Base-by-base conservation (phyloP, 2,113 vertebrate species). In the Cebidichthys violaceus region DNA sequence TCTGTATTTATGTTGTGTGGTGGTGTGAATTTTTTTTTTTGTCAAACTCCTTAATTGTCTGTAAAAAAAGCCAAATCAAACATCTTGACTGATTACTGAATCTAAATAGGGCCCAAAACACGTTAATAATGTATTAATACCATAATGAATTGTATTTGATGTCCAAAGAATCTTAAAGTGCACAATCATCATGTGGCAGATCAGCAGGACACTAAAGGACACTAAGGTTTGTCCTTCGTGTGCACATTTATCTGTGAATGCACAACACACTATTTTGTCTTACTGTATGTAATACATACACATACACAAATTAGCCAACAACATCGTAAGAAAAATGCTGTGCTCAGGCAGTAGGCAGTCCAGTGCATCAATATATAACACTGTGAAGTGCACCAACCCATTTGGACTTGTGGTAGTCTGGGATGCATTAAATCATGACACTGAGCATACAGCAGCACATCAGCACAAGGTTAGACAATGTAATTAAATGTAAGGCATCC, bases 401-500 rank as follows among this genome's bases (percentile, higher is more conserved):
- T 88, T 76, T 77, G 75, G 61, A 81, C 73, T 54, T 35, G 60
- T 39, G 61, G 60, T 82, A 76, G 71, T 85, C 65, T n/a, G 41
- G 31, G 76, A 84, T 79, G 75, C 75, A 87, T 88, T 89, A 89
- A 91, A 91, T 84, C 70, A 79, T 69, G 84, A 83, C 85, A 81
- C 61, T 33, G 77, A 88, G 84, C 81, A 84, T 86, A 84, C 52
- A 86, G 77, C 59, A 64, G 75, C 65, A 78, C 83, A 86, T 82
- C 86, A 81, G 74, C 86, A 71, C 64, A 89, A 88, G 90, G 88
- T 92, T 83, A 87, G 82, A 87, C 83, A 85, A 84, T 71, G 80
- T 87, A 93, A 93, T 94, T 94, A 94, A 90, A 76, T 78, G 88
- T 59, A 52, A 79, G 62, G 80, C 75, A 86, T 75, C 81, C 62